Percentiles rank a stretch among this genome's conserved stretches.
Conservation (phyloP, 2,888 invertebrate genomes). For the Drosophila infuscata region DNA sequence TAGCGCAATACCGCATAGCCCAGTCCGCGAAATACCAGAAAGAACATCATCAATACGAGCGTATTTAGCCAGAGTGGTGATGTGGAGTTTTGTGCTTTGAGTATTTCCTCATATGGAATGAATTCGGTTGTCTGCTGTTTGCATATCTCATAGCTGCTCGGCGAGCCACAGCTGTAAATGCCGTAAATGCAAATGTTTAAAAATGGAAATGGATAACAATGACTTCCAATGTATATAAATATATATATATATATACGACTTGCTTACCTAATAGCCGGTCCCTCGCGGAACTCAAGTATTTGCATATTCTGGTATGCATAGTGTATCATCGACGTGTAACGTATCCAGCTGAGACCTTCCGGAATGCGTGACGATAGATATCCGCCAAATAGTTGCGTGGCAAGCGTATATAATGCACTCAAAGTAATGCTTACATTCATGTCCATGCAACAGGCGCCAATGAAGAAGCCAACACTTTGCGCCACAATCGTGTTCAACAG, state of each 20-base stretch:
- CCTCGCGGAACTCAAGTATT: conserved; percentile 90
- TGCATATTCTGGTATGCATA: conserved; percentile 94
- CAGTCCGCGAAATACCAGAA: conserved; percentile 89
- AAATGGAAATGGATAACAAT: conserved; percentile 10
- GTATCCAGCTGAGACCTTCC: conserved; percentile 90
- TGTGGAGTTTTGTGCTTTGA: conserved; percentile 88
- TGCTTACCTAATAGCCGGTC: conserved; percentile 89
- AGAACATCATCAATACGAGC: conserved; percentile 89
- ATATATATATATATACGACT: not conserved
- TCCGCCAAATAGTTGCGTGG: conserved; percentile 91
- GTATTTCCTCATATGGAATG: conserved; percentile 89
- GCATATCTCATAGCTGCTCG: conserved; percentile 89
- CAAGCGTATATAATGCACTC: conserved; percentile 91
- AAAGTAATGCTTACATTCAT: conserved; percentile 92
- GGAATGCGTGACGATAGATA: conserved; percentile 91
- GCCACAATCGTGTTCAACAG: conserved; percentile 90
- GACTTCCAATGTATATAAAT: not conserved
- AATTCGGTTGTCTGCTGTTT: conserved; percentile 86
- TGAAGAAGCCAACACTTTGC: conserved; percentile 92
- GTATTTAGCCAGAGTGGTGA: conserved; percentile 91
- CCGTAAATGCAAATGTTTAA: not conserved
- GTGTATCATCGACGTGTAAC: conserved; percentile 91
- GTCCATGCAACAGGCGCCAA: conserved; percentile 91
- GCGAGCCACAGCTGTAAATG: conserved; percentile 88
- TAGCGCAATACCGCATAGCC: conserved; percentile 91